These are phyloP conservation scores for Apodemus agrarius DNA, from an alignment of 2,797 vertebrate genomes.

Conservation along the genomic window DNA sequence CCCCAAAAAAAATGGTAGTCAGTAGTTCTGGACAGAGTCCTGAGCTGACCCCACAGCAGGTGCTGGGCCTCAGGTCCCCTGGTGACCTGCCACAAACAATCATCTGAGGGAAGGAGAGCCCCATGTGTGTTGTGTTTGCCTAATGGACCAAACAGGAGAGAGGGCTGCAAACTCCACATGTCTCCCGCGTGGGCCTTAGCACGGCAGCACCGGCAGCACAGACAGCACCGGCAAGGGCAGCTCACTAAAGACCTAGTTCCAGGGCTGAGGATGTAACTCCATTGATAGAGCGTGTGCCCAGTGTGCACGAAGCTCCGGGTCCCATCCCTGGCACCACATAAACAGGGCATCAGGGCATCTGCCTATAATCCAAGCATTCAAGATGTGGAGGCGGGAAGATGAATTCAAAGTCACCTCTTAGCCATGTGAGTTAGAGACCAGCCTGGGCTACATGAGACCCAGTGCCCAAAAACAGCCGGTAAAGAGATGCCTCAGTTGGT, in stretches of 20 bases:
- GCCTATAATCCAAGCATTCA: neutral
- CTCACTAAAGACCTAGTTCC: neutral
- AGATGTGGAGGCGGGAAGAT: neutral
- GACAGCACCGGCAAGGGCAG: neutral
- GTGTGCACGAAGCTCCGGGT: neutral
- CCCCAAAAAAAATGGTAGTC: no score
- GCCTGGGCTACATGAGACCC: neutral
- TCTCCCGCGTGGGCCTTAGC: neutral
- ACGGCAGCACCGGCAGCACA: neutral
- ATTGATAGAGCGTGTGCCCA: neutral
- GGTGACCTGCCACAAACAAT: neutral
- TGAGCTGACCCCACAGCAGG: neutral
- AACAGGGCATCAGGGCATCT: neutral
- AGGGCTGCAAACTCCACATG: neutral
- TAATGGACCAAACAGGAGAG: neutral
- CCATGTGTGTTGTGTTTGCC: neutral
- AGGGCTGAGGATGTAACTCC: no score
- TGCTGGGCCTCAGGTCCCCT: neutral
- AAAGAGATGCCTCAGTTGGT: neutral
- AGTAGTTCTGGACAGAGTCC: slow-evolving; percentile 9
- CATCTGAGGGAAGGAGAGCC: neutral
- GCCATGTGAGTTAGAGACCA: neutral
- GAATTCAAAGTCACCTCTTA: neutral
- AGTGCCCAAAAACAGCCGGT: neutral
- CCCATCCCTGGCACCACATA: neutral